These are phyloP conservation scores for Scaptomyza parva DNA, from an alignment of 2,888 invertebrate genomes.

Conservation along the genomic window DNA sequence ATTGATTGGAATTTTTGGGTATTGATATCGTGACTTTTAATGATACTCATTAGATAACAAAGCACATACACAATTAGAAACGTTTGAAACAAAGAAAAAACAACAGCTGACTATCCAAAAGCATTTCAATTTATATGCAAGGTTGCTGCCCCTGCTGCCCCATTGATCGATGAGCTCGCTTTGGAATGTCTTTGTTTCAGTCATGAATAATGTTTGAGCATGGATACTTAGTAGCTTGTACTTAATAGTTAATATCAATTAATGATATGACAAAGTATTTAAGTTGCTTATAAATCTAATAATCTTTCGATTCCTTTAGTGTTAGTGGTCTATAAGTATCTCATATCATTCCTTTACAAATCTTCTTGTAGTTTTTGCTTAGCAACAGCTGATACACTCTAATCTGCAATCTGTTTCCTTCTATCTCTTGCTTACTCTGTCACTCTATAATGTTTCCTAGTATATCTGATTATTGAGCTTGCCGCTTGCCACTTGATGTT, in stretches of 20 bases:
- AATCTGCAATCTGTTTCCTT: background rate
- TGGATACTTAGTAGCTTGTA: too few relatives aligned
- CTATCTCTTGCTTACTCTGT: background rate
- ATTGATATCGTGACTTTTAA: slow-evolving; percentile 36
- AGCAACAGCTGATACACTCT: slow-evolving; percentile 27
- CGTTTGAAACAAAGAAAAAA: background rate
- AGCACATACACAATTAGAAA: background rate
- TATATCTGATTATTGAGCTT: slow-evolving; percentile 34
- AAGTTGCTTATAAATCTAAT: too few relatives aligned
- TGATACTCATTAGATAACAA: slow-evolving; percentile 23
- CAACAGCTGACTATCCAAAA: background rate
- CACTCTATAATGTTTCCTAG: slow-evolving; percentile 28
- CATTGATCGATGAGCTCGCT: slow-evolving; percentile 32
- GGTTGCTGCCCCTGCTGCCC: too few relatives aligned
- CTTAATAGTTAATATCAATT: too few relatives aligned
- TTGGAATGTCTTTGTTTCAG: slow-evolving; percentile 32
- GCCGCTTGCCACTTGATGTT: slow-evolving; percentile 7
- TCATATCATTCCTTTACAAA: background rate
- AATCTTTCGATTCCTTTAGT: too few relatives aligned
- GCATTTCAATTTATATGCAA: slow-evolving; percentile 30
- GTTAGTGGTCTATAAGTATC: too few relatives aligned
- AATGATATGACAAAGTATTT: too few relatives aligned
- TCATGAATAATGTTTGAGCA: background rate
- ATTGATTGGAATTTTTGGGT: slow-evolving; percentile 35
- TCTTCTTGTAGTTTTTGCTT: slow-evolving; percentile 13